A percentile compares a stretch with the other conserved stretches of the same genome.
Evolutionary conservation across 2,113 vertebrate genomes (phyloP).

Genomic region (Panthera tigris): DNA sequence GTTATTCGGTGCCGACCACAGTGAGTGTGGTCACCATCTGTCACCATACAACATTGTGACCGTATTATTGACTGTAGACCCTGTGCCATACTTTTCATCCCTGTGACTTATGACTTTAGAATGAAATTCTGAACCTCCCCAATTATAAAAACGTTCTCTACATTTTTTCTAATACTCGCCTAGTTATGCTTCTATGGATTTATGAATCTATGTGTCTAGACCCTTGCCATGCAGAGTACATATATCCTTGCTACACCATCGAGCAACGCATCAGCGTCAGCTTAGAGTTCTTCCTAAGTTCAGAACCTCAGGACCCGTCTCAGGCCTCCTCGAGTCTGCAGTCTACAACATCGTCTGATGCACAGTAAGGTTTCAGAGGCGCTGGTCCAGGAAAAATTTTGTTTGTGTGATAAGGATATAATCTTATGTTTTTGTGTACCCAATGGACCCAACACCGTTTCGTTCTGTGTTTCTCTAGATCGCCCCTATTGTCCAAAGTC

Average conservation of each 20-base stretch:
- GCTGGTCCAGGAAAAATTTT: not conserved
- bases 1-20: too few species aligned
- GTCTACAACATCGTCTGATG: not conserved
- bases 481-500: not conserved
- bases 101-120: too few species aligned
- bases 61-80: too few species aligned
- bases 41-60: too few species aligned
- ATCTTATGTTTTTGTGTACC: not conserved
- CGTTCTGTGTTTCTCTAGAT: not conserved
- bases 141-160: not conserved
- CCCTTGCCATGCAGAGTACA: not conserved
- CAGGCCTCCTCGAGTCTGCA: not conserved
- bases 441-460: not conserved
- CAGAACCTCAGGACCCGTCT: not conserved
- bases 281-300: not conserved
- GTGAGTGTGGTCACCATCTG: too few species aligned
- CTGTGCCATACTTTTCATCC: too few species aligned
- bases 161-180: not conserved
- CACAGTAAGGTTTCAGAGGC: not conserved
- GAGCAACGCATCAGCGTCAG: not conserved
- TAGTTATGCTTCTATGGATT: not conserved
- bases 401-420: not conserved
- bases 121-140: not conserved
- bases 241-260: not conserved
- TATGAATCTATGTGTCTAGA: not conserved